These are phyloP conservation scores for Cerastoderma edule DNA, from an alignment of 2,888 invertebrate genomes.

Conservation along the genomic window DNA sequence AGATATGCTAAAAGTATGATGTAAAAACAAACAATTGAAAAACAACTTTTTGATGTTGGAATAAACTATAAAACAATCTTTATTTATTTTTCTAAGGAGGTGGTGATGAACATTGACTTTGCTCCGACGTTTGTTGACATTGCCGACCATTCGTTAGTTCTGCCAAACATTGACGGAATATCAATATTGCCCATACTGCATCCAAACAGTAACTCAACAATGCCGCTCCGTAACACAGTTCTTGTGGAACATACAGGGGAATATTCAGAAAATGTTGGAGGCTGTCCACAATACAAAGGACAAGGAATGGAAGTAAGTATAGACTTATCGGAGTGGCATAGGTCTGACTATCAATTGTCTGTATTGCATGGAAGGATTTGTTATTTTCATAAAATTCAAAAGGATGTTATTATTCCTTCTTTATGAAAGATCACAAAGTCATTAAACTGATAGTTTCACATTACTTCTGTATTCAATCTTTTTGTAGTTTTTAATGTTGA, in stretches of 20 bases:
- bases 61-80: background rate
- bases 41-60: background rate
- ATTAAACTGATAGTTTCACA: too few relatives aligned
- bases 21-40: background rate
- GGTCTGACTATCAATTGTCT: too few relatives aligned
- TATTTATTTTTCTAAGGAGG: constrained; percentile 83
- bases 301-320: constrained; percentile 87
- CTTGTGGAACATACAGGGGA: constrained; percentile 94
- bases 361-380: too few relatives aligned
- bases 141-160: constrained; percentile 86
- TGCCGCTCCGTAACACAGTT: constrained; percentile 82
- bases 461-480: too few relatives aligned
- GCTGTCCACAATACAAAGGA: constrained; percentile 88
- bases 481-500: too few relatives aligned
- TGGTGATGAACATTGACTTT: constrained; percentile 91
- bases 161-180: constrained; percentile 87
- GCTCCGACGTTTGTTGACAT: constrained; percentile 92
- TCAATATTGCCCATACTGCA: constrained; percentile 84
- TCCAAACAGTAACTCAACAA: constrained; percentile 34
- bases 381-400: too few relatives aligned
- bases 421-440: too few relatives aligned
- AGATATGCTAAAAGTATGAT: background rate
- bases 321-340: too few relatives aligned
- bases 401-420: too few relatives aligned
- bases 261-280: constrained; percentile 85